Conservation (phyloP, 2,113 vertebrate species). For the Echinops telfairi region DNA sequence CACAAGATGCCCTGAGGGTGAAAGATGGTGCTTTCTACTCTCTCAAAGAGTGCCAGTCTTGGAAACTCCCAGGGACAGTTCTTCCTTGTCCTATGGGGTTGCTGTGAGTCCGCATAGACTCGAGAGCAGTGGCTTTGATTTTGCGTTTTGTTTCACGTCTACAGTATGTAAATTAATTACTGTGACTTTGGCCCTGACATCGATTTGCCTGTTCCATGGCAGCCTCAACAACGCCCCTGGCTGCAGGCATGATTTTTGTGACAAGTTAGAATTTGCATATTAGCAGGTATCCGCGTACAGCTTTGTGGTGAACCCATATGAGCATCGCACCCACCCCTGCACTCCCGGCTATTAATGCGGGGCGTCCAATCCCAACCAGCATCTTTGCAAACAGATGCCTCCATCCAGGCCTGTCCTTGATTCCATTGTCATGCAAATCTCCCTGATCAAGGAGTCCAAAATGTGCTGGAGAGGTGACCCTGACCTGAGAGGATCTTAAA, state of each 20-base stretch:
- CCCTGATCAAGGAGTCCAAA: conserved; percentile 14
- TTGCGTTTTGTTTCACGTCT: conserved; percentile 72
- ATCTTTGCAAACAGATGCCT: conserved; percentile 2
- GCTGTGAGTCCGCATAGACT: too few relatives aligned
- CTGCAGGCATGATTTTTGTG: conserved; percentile 47
- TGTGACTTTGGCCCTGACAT: conserved; percentile 60
- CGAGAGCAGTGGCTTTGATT: too few relatives aligned
- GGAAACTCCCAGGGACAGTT: too few relatives aligned
- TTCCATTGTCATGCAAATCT: conserved; percentile 67
- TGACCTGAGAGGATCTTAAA: conserved; percentile 64
- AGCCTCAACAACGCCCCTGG: conserved; percentile 61
- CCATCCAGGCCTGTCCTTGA: conserved; percentile 56
- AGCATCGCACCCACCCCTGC: conserved; percentile 51
- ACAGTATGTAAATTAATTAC: conserved; percentile 82
- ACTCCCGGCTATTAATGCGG: conserved; percentile 53
- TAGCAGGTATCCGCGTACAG: conserved; percentile 43
- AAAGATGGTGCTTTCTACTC: too few relatives aligned
- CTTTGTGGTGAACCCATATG: conserved; percentile 28
- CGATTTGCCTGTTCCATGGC: conserved; percentile 65
- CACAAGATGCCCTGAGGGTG: too few relatives aligned
- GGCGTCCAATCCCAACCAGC: conserved; percentile 29
- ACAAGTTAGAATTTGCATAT: conserved; percentile 79
- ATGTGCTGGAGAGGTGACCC: conserved; percentile 56
- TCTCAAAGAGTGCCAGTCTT: too few relatives aligned
- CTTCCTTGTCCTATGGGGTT: too few relatives aligned